Evolutionary conservation across 2,888 invertebrate genomes (phyloP), one percentile per base, ranked within the genome.

Genomic region (Phengaris arion): DNA sequence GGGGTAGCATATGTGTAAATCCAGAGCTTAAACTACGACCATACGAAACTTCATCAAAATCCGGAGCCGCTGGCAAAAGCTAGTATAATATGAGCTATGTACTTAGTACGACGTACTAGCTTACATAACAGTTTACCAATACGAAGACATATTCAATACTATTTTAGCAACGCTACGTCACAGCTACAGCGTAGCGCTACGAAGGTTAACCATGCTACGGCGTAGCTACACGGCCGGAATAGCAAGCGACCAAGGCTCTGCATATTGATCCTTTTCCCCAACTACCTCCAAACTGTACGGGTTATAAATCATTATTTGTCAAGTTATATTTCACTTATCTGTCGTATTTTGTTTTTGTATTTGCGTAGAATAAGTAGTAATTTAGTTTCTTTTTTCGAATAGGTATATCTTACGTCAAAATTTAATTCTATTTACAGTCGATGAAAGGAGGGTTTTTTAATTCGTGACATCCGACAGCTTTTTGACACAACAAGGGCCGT

Each of bases 151-250:
- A 35, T 35, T 35, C 35, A 35, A 35, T 35, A 35, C 35, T 35
- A 35, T 35, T 35, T 35, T 35, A 35, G 48, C 8, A 48, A 8
- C 48, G 59, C 59, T 59, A 10, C 22, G 59, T 22, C 15, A 5
- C 59, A 12, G 54, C 68, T 15, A 70, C 51, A 15, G 12, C 51
- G 64, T 64, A 64, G 64, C 35, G 48, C 69, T 51, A 70, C 52
- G 22, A 70, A 70, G 70, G 51, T 70, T 70, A 70, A 48, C 51
- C 70, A 15, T 51, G 10, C 69, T 52, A 70, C 70, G 70, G 22
- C 70, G 70, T 22, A 4, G 70, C 68, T 55, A 70, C 70, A 70
- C 22, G 70, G 15, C 12, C 52, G 52, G 70, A 70, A 70, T 70
- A 70, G 51, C 70, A 52, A 70, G 51, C 70, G 51, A 2, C 5